phyloP scores from a whole-genome alignment of 2,888 invertebrate species.

The Perdita meconis region DNA sequence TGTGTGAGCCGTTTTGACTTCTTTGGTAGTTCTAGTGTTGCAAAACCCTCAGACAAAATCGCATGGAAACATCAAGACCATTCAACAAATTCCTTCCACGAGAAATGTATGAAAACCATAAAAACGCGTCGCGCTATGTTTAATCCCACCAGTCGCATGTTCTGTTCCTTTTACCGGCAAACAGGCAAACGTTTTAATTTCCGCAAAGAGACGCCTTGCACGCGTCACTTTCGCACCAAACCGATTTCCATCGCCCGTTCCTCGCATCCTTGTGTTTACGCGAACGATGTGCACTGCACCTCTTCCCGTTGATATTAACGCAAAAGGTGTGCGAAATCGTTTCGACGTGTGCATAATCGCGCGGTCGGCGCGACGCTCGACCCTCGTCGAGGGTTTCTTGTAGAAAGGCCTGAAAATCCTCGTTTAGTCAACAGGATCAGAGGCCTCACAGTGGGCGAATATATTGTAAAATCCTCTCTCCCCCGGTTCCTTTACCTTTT shows the following conservation, averaged over 20 bases:
- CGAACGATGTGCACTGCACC: background rate
- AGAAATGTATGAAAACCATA: too few relatives aligned
- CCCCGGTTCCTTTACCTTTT: slow-evolving; percentile 34
- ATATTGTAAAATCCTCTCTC: slow-evolving; percentile 40
- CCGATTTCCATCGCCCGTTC: slow-evolving; percentile 1
- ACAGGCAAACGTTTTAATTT: slow-evolving; percentile 37
- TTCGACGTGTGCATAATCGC: slow-evolving; percentile 3
- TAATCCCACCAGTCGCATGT: background rate
- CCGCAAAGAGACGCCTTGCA: slow-evolving; percentile 8
- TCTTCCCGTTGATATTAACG: background rate
- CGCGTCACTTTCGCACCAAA: background rate
- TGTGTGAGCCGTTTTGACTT: too few relatives aligned
- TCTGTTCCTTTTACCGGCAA: background rate
- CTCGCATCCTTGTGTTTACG: background rate
- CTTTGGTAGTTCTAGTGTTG: too few relatives aligned
- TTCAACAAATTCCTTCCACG: too few relatives aligned
- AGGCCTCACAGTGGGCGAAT: slow-evolving; percentile 20
- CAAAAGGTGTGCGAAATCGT: slow-evolving; percentile 7
- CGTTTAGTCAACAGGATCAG: slow-evolving; percentile 18
- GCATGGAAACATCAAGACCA: too few relatives aligned
- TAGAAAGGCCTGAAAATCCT: slow-evolving; percentile 3
- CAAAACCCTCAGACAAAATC: too few relatives aligned
- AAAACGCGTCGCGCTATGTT: slow-evolving; percentile 5
- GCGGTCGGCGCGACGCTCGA: background rate
- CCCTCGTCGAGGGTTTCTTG: background rate